phyloP scores from a whole-genome alignment of 2,113 vertebrate species.

The Alexandromys fortis region DNA sequence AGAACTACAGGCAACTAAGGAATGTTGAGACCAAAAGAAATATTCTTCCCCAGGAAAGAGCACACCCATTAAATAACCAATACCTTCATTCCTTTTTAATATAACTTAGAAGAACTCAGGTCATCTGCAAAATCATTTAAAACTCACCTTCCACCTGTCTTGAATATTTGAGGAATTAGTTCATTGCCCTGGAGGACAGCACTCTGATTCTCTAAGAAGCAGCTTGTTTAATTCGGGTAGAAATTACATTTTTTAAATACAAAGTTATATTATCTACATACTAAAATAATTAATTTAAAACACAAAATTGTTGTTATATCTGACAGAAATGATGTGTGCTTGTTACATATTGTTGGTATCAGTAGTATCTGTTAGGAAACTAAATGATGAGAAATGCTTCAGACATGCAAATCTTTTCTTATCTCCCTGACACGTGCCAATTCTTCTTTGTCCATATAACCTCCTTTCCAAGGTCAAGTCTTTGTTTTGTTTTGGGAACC shows the following conservation, averaged over 20 bases:
- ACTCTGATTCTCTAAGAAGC: neutral
- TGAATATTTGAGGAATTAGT: conserved; percentile 1
- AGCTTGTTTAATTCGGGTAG: neutral
- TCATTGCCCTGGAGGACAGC: neutral
- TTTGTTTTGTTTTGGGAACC: neutral
- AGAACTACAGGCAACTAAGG: neutral
- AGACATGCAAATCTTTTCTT: neutral
- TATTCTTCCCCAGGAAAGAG: neutral
- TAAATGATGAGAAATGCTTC: neutral
- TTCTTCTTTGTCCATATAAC: neutral
- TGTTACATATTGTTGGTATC: neutral
- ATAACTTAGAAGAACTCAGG: neutral
- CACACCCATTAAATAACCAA: neutral
- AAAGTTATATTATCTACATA: neutral
- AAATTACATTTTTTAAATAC: neutral
- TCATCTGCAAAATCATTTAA: neutral
- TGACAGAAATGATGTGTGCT: neutral
- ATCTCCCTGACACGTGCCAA: neutral
- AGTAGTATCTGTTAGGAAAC: neutral
- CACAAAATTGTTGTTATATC: neutral
- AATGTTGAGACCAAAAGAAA: neutral
- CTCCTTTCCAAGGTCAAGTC: neutral
- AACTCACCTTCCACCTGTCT: neutral
- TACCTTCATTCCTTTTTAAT: neutral
- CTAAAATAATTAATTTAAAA: neutral